Evolutionary conservation across 23 tunicate genomes (phyloP).

Genomic region (Ascidia mentula): DNA sequence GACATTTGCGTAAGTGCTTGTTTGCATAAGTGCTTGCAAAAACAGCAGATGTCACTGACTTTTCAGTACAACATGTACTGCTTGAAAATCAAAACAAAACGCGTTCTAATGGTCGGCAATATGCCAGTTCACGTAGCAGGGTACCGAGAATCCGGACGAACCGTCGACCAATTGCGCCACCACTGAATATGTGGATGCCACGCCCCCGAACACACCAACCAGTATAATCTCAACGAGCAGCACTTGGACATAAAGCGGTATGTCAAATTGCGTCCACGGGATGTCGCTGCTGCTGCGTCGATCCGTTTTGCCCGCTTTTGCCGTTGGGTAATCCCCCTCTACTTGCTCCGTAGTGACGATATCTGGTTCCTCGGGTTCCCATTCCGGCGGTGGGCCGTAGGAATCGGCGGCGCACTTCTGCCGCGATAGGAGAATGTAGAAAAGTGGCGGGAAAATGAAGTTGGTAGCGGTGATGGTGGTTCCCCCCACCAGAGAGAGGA

Average conservation of each 20-base stretch:
- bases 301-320: background rate
- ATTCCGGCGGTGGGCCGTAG: slow-evolving; percentile 24
- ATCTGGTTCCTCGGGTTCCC: slow-evolving; percentile 2
- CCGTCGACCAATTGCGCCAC: slow-evolving; percentile 52
- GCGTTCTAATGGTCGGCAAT: slow-evolving; percentile 51
- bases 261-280: slow-evolving; percentile 41
- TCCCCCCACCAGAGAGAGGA: slow-evolving; percentile 83
- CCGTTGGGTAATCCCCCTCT: background rate
- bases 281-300: background rate
- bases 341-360: background rate
- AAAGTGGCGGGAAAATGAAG: slow-evolving; percentile 94
- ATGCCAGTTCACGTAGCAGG: slow-evolving; percentile 73
- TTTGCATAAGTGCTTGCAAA: too few species aligned
- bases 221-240: slow-evolving; percentile 71
- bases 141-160: slow-evolving; percentile 81
- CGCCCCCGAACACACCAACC: slow-evolving; percentile 70
- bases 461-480: slow-evolving; percentile 62
- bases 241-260: slow-evolving; percentile 49
- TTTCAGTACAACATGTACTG: too few species aligned
- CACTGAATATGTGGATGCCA: slow-evolving; percentile 66
- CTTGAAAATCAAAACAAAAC: too few species aligned
- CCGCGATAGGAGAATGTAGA: slow-evolving; percentile 64
- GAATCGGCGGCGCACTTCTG: slow-evolving; percentile 38
- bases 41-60: too few species aligned
- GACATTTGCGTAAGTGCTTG: too few species aligned